Evolutionary conservation across 2,888 invertebrate species (phyloP), one percentile per base, ranked within the genome.

Genomic region (Rhagium mordax): DNA sequence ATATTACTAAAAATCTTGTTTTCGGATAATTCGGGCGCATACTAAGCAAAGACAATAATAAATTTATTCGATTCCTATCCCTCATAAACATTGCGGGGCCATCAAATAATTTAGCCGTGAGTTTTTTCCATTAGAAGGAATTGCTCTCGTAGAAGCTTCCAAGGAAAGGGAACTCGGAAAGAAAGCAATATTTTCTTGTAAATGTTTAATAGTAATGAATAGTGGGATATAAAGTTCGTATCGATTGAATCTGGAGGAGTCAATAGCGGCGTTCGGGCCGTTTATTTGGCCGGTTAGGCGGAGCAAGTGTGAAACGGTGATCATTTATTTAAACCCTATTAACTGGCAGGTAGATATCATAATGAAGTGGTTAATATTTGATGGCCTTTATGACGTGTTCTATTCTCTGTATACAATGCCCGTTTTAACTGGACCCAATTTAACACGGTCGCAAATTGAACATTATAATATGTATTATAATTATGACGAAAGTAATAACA

Each of bases 281-380:
- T 33, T 49, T 27, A 53, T 65, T 64, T 27, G 41, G 53, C 6
- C 65, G 70, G 53, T 71, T 51, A 15, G 67, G 62, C 41, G 47
- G 60, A 53, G 69, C 71, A 76, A 75, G 81, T 82, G 84, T 83
- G 83, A 83, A 82, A 79, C 78, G 75, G 79, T 77, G 82, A 84
- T 87, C 81, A 86, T 81, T 86, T 86, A 87, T 87, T 86, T 81
- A 87, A 81, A 87, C 85, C 79, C 86, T 86, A 86, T 87, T 87
- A 87, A 86, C 86, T 84, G 84, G 80, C 79, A 79, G 85, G 81
- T 81, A 84, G 86, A 85, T 85, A 86, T 86, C 86, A 86, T 88
- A 86, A 88, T 87, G 87, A 87, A 87, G 84, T 82, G 85, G 83
- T 87, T 82, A 87, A 88, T 87, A 85, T 85, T 87, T 87, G 82